Conservation (phyloP, 2,797 vertebrate species). For the Mallotus villosus region DNA sequence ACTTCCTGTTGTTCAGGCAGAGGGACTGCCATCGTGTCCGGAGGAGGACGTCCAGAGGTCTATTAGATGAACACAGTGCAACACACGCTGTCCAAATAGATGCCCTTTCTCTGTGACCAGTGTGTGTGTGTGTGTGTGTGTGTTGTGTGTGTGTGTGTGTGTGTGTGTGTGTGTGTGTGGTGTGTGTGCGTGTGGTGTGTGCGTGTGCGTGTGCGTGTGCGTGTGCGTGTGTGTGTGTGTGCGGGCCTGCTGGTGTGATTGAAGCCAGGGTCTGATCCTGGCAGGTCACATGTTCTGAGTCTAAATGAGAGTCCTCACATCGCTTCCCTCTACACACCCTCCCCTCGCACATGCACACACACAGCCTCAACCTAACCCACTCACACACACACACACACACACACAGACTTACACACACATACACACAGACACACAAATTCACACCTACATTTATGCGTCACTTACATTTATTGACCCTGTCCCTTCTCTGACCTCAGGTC, state of each 20-base stretch:
- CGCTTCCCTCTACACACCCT: conserved; percentile 28
- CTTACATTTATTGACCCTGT: conserved; percentile 37
- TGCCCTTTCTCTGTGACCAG: background rate
- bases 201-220: background rate
- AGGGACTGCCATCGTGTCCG: background rate
- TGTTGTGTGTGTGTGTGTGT: background rate
- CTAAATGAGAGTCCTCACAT: conserved; percentile 67
- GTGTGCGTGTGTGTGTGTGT: conserved; percentile 29
- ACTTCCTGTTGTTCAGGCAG: conserved; percentile 55
- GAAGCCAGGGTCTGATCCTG: conserved; percentile 76
- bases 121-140: background rate
- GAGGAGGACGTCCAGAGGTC: no score
- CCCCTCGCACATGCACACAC: background rate
- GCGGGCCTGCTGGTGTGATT: conserved; percentile 32
- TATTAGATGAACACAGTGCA: background rate
- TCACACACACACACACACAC: conserved; percentile 25
- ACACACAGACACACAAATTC: conserved; percentile 26
- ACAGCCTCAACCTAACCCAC: conserved; percentile 21
- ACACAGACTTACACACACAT: conserved; percentile 16
- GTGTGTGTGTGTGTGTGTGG: background rate
- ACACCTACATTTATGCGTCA: conserved; percentile 21
- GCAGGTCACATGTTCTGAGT: conserved; percentile 75
- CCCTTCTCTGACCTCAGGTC: conserved; percentile 53
- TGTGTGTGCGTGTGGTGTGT: background rate
- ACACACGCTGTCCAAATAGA: background rate